Evolutionary conservation across 1,140 invertebrate genomes (phyloP).

Genomic region (Homarus americanus): DNA sequence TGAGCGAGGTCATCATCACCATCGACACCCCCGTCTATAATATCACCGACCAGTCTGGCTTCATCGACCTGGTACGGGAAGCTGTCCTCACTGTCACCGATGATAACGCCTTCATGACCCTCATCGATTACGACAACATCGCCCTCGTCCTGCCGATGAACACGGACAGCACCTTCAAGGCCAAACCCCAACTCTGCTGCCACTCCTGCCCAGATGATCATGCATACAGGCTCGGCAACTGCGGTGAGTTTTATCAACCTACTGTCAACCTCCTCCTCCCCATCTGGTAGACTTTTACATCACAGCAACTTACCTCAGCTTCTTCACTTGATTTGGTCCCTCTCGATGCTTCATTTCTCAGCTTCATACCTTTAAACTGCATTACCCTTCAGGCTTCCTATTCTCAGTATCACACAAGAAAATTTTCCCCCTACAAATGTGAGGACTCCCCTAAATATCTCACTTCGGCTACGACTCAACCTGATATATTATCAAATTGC

Average conservation of each 20-base stretch:
- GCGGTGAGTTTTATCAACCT: slow-evolving; percentile 65
- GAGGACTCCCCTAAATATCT: too few species aligned
- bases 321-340: too few species aligned
- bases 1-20: slow-evolving; percentile 75
- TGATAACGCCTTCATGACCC: slow-evolving; percentile 76
- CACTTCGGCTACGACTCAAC: too few species aligned
- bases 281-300: too few species aligned
- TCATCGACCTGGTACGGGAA: slow-evolving; percentile 75
- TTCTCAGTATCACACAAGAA: too few species aligned
- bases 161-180: slow-evolving; percentile 69
- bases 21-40: slow-evolving; percentile 76
- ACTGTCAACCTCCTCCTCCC: background rate
- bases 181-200: slow-evolving; percentile 74
- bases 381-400: too few species aligned
- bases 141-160: slow-evolving; percentile 74
- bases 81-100: slow-evolving; percentile 74
- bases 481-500: too few species aligned
- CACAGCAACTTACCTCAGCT: too few species aligned
- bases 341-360: too few species aligned
- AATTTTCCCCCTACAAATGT: too few species aligned
- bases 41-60: slow-evolving; percentile 75
- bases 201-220: slow-evolving; percentile 75
- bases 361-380: too few species aligned
- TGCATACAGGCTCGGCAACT: slow-evolving; percentile 75
- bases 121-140: slow-evolving; percentile 76